Evolutionary conservation across 2,797 vertebrate genomes (phyloP), one percentile per base, ranked within the genome.

Genomic region (Crenuchus spilurus): DNA sequence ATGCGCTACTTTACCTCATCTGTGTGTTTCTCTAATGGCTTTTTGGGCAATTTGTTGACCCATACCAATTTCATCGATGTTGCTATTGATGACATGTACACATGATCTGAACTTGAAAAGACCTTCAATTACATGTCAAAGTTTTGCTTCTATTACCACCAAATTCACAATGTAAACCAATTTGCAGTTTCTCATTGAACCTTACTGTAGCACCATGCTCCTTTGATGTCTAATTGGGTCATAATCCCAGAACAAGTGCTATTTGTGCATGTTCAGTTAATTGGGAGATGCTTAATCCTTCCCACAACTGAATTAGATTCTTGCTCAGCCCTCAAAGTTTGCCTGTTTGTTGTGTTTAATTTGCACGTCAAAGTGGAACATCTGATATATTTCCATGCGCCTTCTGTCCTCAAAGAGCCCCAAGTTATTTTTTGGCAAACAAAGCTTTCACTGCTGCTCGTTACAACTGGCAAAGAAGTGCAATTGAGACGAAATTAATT

Each of bases 221-320:
- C 31, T 76, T 35, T 26, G 57, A 60, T 71, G 31, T 58, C 54
- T 18, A 63, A n/a, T 66, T 30, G 65, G 20, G 51, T 2, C 4
- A 18, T 69, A 55, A 69, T 70, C 49, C 51, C 41, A 16, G 46
- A n/a, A 26, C 30, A 58, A 71, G 33, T 14, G 52, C 30, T 44
- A 30, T 46, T 69, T 31, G 46, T 49, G 33, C 55, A 76, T 48
- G 35, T 64, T 61, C 60, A 26, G 48, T 44, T 72, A 6, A 41
- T 71, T 63, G 35, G 41, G 54, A 54, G 39, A 16, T 57, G 68
- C 65, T 60, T 74, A 66, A 67, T 58, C 42, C 54, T 77, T 18
- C 52, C 61, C 16, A 24, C 11, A 6, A 30, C 58, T 70, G 54
- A 39, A 76, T 64, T 72, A 72, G 1, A 24, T n/a, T n/a, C n/a